Evolutionary conservation across 2,888 invertebrate genomes (phyloP).

Genomic region (Nomada lathburiana): DNA sequence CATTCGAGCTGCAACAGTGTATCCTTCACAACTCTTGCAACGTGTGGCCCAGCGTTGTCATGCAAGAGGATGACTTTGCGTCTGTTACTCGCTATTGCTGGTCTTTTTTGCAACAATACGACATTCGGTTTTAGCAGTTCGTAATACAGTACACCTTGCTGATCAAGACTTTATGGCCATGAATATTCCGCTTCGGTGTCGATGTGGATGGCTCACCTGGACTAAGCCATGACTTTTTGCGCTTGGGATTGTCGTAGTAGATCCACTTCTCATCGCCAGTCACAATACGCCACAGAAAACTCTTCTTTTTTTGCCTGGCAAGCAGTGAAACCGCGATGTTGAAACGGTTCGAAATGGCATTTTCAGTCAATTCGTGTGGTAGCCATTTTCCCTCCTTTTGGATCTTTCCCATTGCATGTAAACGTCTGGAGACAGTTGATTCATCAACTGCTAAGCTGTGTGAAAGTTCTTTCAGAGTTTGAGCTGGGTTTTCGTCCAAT

Average conservation of each 20-base stretch:
- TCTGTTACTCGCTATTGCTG: slow-evolving; percentile 15
- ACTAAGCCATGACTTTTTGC: slow-evolving; percentile 10
- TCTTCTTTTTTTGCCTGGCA: slow-evolving; percentile 6
- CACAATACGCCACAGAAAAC: slow-evolving; percentile 21
- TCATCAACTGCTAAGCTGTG: neutral
- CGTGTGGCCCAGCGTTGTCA: slow-evolving; percentile 1
- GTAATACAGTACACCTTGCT: slow-evolving; percentile 19
- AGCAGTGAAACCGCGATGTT: neutral
- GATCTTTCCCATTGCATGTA: no score
- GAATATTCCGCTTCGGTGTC: slow-evolving; percentile 7
- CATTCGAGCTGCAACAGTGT: slow-evolving; percentile 1
- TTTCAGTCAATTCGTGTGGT: slow-evolving; percentile 49
- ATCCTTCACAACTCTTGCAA: neutral
- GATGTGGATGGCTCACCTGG: slow-evolving; percentile 10
- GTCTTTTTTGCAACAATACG: neutral
- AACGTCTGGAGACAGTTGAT: slow-evolving; percentile 2
- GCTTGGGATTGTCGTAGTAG: slow-evolving; percentile 28
- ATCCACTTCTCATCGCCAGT: slow-evolving; percentile 25
- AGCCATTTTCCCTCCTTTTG: slow-evolving; percentile 9
- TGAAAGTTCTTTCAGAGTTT: slow-evolving; percentile 17
- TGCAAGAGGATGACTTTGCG: slow-evolving; percentile 17
- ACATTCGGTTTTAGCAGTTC: slow-evolving; percentile 6
- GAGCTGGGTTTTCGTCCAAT: slow-evolving; percentile 18
- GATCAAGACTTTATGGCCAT: slow-evolving; percentile 3
- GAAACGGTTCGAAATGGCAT: slow-evolving; percentile 11